These are phyloP conservation scores for Ptychoptera contaminata DNA, from an alignment of 2,888 invertebrate genomes.

Conservation along the genomic window DNA sequence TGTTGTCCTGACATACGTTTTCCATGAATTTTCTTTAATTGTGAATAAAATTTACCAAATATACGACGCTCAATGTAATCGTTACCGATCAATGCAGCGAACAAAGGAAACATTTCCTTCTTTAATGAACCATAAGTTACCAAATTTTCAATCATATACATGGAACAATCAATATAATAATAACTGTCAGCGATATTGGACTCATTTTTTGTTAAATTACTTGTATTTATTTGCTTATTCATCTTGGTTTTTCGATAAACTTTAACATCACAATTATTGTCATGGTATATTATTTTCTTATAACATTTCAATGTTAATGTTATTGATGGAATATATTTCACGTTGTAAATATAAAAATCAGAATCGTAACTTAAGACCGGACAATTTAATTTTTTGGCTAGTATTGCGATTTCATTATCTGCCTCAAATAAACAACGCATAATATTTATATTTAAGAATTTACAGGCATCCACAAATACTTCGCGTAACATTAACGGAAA, in stretches of 20 bases:
- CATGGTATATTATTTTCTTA: not conserved
- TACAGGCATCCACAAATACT: constrained; percentile 54
- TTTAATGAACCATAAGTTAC: constrained; percentile 43
- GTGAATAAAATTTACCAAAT: constrained; percentile 54
- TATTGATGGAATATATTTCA: constrained; percentile 63
- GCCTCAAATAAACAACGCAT: constrained; percentile 77
- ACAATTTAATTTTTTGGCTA: constrained; percentile 62
- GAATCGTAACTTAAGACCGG: constrained; percentile 88
- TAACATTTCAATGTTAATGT: constrained; percentile 39
- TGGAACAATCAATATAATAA: constrained; percentile 40
- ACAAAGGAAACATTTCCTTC: constrained; percentile 52
- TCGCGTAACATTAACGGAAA: constrained; percentile 62
- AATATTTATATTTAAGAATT: constrained; percentile 45
- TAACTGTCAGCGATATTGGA: constrained; percentile 1
- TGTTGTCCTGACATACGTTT: constrained; percentile 40
- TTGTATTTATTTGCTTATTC: constrained; percentile 12
- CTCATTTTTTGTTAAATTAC: not conserved
- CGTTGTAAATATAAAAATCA: constrained; percentile 82
- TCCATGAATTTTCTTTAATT: constrained; percentile 34
- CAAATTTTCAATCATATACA: constrained; percentile 57
- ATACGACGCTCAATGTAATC: constrained; percentile 60
- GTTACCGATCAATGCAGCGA: constrained; percentile 76
- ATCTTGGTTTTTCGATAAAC: constrained; percentile 12
- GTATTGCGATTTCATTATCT: constrained; percentile 70
- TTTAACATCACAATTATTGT: not conserved